Conservation (phyloP, 2,888 invertebrate genomes). For the Allacma fusca region DNA sequence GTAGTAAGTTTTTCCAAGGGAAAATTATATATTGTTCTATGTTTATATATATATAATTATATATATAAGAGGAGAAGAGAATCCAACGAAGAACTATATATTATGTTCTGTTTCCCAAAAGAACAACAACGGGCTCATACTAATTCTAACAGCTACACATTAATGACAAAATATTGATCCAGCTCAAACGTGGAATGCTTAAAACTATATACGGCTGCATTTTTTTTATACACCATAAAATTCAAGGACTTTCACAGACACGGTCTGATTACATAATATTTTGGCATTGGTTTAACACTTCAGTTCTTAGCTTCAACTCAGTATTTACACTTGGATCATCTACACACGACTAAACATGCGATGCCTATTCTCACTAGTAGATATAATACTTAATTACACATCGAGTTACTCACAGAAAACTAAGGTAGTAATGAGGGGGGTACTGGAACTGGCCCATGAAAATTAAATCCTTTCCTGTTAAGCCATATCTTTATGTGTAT, state of each 20-base stretch:
- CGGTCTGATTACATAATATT: constrained; percentile 6
- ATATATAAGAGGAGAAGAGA: neutral
- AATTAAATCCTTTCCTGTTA: too few relatives aligned
- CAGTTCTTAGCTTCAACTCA: neutral
- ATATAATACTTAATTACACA: too few relatives aligned
- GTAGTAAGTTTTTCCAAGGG: too few relatives aligned
- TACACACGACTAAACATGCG: neutral
- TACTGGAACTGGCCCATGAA: too few relatives aligned
- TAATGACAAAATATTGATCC: constrained; percentile 16
- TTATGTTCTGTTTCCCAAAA: neutral
- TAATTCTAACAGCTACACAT: constrained; percentile 2
- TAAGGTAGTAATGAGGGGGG: too few relatives aligned
- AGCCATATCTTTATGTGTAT: too few relatives aligned
- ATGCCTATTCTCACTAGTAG: too few relatives aligned
- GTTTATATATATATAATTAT: too few relatives aligned
- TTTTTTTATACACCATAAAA: neutral
- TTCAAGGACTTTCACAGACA: constrained; percentile 1
- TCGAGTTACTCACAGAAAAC: too few relatives aligned
- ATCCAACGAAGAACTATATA: neutral
- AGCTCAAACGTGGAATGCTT: constrained; percentile 4
- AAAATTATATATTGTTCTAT: too few relatives aligned
- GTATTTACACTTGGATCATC: neutral
- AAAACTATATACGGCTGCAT: neutral
- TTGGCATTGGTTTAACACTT: constrained; percentile 17
- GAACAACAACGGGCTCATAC: neutral